phyloP scores from a whole-genome alignment of 2,888 invertebrate species.

The Heteropelma amictum region DNA sequence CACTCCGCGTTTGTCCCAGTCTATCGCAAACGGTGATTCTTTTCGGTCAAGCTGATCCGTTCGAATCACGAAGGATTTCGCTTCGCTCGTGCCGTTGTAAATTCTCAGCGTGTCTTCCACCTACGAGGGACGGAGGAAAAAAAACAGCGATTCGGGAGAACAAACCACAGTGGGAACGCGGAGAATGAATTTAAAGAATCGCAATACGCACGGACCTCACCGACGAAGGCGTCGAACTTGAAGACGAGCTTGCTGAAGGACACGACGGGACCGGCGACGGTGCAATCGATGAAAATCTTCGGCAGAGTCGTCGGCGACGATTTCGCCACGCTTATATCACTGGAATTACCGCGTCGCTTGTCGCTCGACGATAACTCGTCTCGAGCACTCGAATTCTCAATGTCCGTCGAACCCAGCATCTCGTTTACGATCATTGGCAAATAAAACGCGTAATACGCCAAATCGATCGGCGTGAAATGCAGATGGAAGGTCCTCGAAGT shows the following conservation, averaged over 20 bases:
- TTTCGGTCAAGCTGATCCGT: conserved; percentile 62
- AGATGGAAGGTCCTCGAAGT: conserved; percentile 71
- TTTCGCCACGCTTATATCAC: not conserved
- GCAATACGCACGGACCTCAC: conserved; percentile 56
- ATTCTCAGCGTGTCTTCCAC: conserved; percentile 49
- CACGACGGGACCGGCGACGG: conserved; percentile 59
- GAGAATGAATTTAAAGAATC: too few relatives aligned
- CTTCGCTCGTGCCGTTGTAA: conserved; percentile 57
- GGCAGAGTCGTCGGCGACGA: conserved; percentile 53
- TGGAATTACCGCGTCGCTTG: not conserved
- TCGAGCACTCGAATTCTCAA: conserved; percentile 68
- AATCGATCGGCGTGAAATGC: conserved; percentile 76
- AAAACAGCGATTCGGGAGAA: not conserved
- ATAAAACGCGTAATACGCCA: conserved; percentile 80
- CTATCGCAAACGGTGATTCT: conserved; percentile 67
- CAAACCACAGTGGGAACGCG: too few relatives aligned
- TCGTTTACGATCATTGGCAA: conserved; percentile 82
- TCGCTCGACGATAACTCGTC: conserved; percentile 54
- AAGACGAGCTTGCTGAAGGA: conserved; percentile 62
- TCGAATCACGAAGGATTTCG: conserved; percentile 65
- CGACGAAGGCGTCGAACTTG: conserved; percentile 51
- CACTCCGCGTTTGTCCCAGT: conserved; percentile 58
- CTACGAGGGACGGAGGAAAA: not conserved
- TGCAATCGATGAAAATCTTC: conserved; percentile 59
- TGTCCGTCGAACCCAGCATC: conserved; percentile 80